Evolutionary conservation across 2,888 invertebrate species (phyloP), one percentile per base, ranked within the genome.

Genomic region (Epinotia brunnichana): DNA sequence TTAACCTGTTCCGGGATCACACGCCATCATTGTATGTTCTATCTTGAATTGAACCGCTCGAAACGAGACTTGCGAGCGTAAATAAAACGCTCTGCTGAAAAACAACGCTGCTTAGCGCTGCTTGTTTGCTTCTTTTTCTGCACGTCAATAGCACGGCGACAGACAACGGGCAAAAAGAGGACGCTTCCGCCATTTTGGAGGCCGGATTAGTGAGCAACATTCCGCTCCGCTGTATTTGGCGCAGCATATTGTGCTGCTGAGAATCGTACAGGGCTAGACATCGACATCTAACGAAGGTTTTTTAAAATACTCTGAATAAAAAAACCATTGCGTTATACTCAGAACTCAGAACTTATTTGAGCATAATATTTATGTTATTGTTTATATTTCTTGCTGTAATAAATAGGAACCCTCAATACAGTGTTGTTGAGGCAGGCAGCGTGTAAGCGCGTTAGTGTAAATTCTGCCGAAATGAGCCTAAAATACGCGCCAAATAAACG

Each of bases 71-170:
- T 15, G 48, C 48, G n/a, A 44, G n/a, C 48, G 48, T 48, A 48
- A 48, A 48, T 48, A 48, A 48, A 48, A 48, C n/a, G 48, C 48
- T 48, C 48, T n/a, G n/a, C 29, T 57, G n/a, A n/a, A 29, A 57
- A 57, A 57, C 57, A 57, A n/a, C 29, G 57, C 29, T 29, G 29
- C 29, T 57, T 57, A 29, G 15, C 29, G 21, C 5, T 56, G 13
- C 17, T 21, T 62, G 69, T 70, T 53, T 71, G 61, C 39, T 60
- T 24, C 67, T 62, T 61, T 72, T 72, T 39, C 15, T 39, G 48
- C 48, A 72, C 64, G 72, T 56, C 72, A 72, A 72, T 72, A 72
- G 72, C 67, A 72, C 21, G 67, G 54, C 67, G 61, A 62, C 71
- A 67, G 66, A 68, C 67, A 56, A 48, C 19, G 61, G 15, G 19